These are phyloP conservation scores for Plotosus lineatus DNA, from an alignment of 2,113 vertebrate species.

Conservation along the genomic window DNA sequence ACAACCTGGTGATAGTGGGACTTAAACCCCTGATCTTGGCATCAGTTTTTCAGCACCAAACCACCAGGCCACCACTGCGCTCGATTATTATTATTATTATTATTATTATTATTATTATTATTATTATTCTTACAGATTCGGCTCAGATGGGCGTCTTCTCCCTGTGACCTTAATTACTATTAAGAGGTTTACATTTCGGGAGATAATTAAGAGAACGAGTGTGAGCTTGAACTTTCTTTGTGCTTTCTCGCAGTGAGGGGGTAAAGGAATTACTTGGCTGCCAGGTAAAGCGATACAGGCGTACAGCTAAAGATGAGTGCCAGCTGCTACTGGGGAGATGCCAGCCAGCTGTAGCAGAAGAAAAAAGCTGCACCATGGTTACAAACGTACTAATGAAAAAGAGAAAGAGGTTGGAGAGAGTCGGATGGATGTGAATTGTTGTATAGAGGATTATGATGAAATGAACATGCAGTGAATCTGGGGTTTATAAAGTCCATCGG, in stretches of 20 bases:
- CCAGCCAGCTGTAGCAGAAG: slow-evolving; percentile 34
- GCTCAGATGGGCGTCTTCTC: no score
- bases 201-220: slow-evolving; percentile 67
- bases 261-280: slow-evolving; percentile 65
- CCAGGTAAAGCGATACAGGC: slow-evolving; percentile 68
- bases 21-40: no score
- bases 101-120: no score
- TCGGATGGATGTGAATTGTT: slow-evolving; percentile 9
- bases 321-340: slow-evolving; percentile 68
- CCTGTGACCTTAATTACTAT: no score
- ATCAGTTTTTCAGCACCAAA: no score
- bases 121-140: no score
- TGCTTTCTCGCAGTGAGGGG: slow-evolving; percentile 61
- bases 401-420: not conserved
- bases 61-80: no score
- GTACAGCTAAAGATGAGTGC: slow-evolving; percentile 60
- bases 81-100: no score
- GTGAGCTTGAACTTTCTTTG: slow-evolving; percentile 62
- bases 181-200: slow-evolving; percentile 47
- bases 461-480: not conserved
- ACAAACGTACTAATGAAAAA: slow-evolving; percentile 5
- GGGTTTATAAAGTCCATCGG: slow-evolving; percentile 2
- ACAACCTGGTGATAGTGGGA: no score
- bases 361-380: not conserved
- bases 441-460: not conserved